phyloP scores from a whole-genome alignment of 2,888 invertebrate species.

The Caenorhabditis panamensis region DNA sequence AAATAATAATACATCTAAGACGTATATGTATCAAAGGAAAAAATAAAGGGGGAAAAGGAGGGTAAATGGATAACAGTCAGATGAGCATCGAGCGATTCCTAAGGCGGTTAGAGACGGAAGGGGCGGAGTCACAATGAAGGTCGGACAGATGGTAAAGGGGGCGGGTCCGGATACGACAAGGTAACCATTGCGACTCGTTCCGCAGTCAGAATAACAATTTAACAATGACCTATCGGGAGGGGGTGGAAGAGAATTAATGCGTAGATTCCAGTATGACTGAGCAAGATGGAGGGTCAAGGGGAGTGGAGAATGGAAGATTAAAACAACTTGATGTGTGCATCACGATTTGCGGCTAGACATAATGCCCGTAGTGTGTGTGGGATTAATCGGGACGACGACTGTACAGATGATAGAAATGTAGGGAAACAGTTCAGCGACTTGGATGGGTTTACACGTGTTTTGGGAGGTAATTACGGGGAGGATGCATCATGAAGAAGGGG shows the following conservation, averaged over 20 bases:
- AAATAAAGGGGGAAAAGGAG: neutral
- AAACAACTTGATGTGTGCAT: constrained; percentile 37
- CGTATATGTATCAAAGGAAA: constrained; percentile 34
- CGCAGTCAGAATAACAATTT: constrained; percentile 50
- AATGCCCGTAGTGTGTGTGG: constrained; percentile 38
- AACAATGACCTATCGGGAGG: constrained; percentile 45
- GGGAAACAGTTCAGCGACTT: constrained; percentile 1
- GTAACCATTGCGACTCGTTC: constrained; percentile 12
- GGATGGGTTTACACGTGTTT: constrained; percentile 38
- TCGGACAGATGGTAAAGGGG: constrained; percentile 16
- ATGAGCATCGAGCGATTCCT: constrained; percentile 41
- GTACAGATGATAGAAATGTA: constrained; percentile 34
- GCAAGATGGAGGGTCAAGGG: constrained; percentile 12
- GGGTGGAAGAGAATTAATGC: constrained; percentile 28
- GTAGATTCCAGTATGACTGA: constrained; percentile 36
- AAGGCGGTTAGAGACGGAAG: constrained; percentile 23
- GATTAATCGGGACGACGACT: constrained; percentile 36
- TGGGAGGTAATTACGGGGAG: constrained; percentile 53
- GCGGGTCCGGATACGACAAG: constrained; percentile 6
- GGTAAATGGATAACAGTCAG: constrained; percentile 41
- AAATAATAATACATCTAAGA: constrained; percentile 30
- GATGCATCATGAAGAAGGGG: neutral
- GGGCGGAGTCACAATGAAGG: neutral
- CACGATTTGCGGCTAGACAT: constrained; percentile 35
- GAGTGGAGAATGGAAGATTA: constrained; percentile 16